Percentiles rank a stretch among this genome's conserved stretches.
Conservation (phyloP, 2,113 vertebrate genomes). For the Trogon surrucura region DNA sequence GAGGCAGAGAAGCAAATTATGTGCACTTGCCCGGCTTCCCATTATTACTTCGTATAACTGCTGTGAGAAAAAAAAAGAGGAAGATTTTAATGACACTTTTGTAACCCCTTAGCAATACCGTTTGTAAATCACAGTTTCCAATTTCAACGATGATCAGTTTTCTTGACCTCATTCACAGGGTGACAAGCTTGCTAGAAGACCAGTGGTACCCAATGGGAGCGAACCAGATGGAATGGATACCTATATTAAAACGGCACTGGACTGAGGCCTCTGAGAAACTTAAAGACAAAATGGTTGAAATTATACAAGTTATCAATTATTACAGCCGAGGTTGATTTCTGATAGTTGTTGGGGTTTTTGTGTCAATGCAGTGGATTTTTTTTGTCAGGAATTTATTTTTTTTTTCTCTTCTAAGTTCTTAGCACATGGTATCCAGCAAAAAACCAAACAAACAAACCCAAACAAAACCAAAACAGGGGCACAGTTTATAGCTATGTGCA, state of each 20-base stretch:
- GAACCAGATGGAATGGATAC: not conserved
- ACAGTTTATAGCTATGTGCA: not conserved
- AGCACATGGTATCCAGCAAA: not conserved
- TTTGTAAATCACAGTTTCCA: not conserved
- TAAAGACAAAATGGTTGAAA: not conserved
- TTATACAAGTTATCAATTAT: not conserved
- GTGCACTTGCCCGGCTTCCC: not conserved
- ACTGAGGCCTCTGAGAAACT: not conserved
- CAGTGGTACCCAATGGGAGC: not conserved
- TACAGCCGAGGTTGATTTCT: not conserved
- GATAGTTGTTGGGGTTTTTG: not conserved
- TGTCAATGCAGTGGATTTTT: not conserved
- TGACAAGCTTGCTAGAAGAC: not conserved
- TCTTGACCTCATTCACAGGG: not conserved
- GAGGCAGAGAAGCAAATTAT: not conserved
- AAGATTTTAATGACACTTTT: not conserved
- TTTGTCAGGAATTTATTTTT: not conserved
- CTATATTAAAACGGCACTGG: not conserved
- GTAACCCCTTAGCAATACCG: not conserved
- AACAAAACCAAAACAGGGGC: not conserved
- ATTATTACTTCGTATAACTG: not conserved
- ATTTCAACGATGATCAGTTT: not conserved
- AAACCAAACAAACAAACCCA: not conserved
- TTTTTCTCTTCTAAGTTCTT: not conserved
- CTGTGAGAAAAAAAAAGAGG: not conserved